Conservation (phyloP, 1,140 invertebrate genomes). For the Chironomus striatipennis region DNA sequence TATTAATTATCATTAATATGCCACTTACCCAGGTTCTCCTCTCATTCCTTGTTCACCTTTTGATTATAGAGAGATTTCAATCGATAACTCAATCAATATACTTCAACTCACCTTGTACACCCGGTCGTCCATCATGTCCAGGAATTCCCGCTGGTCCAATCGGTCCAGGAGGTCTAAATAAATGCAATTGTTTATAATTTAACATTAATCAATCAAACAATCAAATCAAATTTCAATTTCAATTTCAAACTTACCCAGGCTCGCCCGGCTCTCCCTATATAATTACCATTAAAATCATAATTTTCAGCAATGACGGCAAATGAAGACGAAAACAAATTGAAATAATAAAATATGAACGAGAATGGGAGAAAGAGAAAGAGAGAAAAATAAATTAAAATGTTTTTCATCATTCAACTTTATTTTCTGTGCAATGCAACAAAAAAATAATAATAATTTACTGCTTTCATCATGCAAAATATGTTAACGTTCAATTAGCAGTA, state of each 20-base stretch:
- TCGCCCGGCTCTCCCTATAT: conserved; percentile 80
- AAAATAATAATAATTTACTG: neutral
- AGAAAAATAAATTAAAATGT: conserved; percentile 10
- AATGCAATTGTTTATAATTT: too few relatives aligned
- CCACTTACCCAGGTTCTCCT: conserved; percentile 27
- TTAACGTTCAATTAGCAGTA: conserved; percentile 22
- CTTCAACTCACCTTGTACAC: conserved; percentile 61
- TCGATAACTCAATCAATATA: too few relatives aligned
- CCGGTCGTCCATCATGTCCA: conserved; percentile 72
- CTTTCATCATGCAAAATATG: conserved; percentile 18
- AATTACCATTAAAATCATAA: conserved; percentile 27
- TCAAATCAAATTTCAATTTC: neutral
- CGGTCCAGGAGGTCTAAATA: conserved; percentile 55
- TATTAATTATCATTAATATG: neutral
- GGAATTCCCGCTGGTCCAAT: conserved; percentile 64
- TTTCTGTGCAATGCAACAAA: neutral
- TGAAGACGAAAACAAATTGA: neutral
- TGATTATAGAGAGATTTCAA: neutral
- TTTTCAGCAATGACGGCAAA: conserved; percentile 25
- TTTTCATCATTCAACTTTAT: neutral
- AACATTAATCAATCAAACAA: neutral
- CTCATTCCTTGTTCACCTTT: conserved; percentile 43
- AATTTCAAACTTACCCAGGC: conserved; percentile 49
- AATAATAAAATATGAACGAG: too few relatives aligned
- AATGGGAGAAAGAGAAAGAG: conserved; percentile 4